These are phyloP conservation scores for Antheraea mylitta DNA, from an alignment of 1,140 invertebrate species.

Conservation along the genomic window DNA sequence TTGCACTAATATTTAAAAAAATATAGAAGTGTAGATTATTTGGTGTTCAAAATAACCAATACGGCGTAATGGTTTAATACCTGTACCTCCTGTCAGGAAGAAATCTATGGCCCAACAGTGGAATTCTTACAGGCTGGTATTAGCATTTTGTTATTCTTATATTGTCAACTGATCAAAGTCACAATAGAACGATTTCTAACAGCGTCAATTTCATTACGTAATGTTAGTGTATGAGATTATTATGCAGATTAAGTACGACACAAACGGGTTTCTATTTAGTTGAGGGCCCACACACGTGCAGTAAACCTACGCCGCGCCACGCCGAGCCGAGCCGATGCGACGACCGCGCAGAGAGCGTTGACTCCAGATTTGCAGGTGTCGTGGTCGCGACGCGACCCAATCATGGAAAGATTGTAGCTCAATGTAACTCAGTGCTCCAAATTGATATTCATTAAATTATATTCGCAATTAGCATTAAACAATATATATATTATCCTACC, in stretches of 20 bases:
- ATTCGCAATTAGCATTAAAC: no score
- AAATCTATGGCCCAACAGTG: no score
- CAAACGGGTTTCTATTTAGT: conserved; percentile 29
- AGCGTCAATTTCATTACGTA: conserved; percentile 9
- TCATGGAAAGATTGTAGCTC: background rate
- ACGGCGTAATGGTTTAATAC: no score
- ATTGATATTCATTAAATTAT: background rate
- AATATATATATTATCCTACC: no score
- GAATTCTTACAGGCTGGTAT: no score
- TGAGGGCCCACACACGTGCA: conserved; percentile 30
- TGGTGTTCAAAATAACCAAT: no score
- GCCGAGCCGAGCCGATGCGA: conserved; percentile 15
- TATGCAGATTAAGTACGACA: conserved; percentile 28
- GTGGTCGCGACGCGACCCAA: conserved; percentile 22
- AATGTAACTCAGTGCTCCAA: background rate
- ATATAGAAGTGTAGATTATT: no score
- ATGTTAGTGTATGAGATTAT: conserved; percentile 5
- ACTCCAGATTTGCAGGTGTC: conserved; percentile 31
- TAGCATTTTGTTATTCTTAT: no score
- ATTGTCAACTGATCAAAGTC: background rate
- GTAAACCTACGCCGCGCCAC: conserved; percentile 17
- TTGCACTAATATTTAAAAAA: no score
- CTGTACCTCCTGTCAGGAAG: no score
- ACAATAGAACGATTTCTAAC: background rate
- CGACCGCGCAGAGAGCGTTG: conserved; percentile 25